phyloP scores from a whole-genome alignment of 2,888 invertebrate genomes.

The Pammene aurita region DNA sequence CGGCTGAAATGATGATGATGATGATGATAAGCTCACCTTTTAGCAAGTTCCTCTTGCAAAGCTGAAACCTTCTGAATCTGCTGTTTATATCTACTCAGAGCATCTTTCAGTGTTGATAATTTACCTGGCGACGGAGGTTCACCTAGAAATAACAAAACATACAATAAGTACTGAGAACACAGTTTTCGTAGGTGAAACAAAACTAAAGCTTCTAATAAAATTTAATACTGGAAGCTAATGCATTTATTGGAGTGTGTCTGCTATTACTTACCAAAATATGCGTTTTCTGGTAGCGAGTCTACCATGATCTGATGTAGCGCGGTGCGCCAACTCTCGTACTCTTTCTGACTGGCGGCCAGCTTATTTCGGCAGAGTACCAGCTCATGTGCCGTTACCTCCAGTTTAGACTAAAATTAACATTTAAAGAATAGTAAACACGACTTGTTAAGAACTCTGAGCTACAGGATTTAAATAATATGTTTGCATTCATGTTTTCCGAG shows the following conservation, averaged over 20 bases:
- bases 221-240: too few relatives aligned
- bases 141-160: slow-evolving; percentile 49
- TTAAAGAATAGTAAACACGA: background rate
- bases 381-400: slow-evolving; percentile 76
- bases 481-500: too few relatives aligned
- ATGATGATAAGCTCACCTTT: slow-evolving; percentile 61
- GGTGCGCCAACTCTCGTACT: slow-evolving; percentile 70
- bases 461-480: too few relatives aligned
- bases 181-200: too few relatives aligned
- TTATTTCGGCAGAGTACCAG: slow-evolving; percentile 70
- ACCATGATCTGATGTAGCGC: slow-evolving; percentile 69
- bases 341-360: slow-evolving; percentile 62
- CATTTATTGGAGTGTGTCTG: too few relatives aligned
- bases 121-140: slow-evolving; percentile 75
- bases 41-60: slow-evolving; percentile 71
- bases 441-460: too few relatives aligned
- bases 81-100: slow-evolving; percentile 68
- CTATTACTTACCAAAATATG: slow-evolving; percentile 48
- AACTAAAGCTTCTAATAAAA: too few relatives aligned
- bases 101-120: slow-evolving; percentile 71
- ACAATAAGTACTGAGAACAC: too few relatives aligned
- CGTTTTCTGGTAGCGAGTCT: slow-evolving; percentile 68
- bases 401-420: slow-evolving; percentile 62
- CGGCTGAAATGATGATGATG: too few relatives aligned
- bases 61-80: slow-evolving; percentile 67